phyloP scores from a whole-genome alignment of 2,888 invertebrate genomes.

The Tachystola acroxantha region DNA sequence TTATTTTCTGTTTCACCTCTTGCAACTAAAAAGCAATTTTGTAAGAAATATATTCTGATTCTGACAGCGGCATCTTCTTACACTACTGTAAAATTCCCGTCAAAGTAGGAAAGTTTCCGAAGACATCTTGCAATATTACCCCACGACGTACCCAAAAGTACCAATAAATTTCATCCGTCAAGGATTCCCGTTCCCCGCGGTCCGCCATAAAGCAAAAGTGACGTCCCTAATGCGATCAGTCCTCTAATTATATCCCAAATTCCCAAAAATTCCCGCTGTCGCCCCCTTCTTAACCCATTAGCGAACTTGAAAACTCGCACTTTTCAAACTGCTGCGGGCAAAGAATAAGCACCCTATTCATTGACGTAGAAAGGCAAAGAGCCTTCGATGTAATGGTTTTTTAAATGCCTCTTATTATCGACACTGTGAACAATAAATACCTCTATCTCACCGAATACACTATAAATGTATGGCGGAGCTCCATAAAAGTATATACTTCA shows the following conservation, averaged over 20 bases:
- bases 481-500: no score
- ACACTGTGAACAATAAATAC: no score
- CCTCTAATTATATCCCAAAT: constrained; percentile 69
- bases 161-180: constrained; percentile 39
- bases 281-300: constrained; percentile 66
- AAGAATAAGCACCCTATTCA: constrained; percentile 25
- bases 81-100: no score
- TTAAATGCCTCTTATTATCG: no score
- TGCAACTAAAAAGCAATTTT: no score
- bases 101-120: background rate
- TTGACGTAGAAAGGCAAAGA: no score
- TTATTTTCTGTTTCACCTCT: no score
- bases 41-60: no score
- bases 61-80: no score
- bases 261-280: constrained; percentile 57
- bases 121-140: constrained; percentile 8
- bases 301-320: constrained; percentile 51
- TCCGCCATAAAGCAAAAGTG: constrained; percentile 66
- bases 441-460: background rate
- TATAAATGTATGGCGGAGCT: no score
- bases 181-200: constrained; percentile 36
- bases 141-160: constrained; percentile 11
- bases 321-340: constrained; percentile 45
- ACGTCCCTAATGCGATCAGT: constrained; percentile 67
- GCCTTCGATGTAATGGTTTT: no score